Percentiles rank a stretch among this genome's conserved stretches.
Conservation (phyloP, 1,140 invertebrate genomes). For the Lithobius niger region DNA sequence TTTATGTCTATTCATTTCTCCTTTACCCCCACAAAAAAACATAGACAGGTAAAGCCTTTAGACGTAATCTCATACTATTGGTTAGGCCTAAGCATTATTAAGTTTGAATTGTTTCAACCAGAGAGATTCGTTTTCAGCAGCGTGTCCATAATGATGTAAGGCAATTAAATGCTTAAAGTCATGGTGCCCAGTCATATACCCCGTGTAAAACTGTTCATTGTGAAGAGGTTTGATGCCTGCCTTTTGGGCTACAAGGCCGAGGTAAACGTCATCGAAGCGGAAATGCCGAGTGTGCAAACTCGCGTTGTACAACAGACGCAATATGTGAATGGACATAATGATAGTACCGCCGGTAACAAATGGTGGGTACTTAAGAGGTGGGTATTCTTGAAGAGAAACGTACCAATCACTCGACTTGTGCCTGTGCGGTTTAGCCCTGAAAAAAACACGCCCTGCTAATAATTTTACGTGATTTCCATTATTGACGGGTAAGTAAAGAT, state of each 20-base stretch:
- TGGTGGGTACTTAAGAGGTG: conserved; percentile 70
- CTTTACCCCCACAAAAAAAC: no score
- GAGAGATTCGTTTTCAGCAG: no score
- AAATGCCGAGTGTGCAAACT: conserved; percentile 67
- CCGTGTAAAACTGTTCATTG: conserved; percentile 67
- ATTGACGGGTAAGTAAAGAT: conserved; percentile 1
- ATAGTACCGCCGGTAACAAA: conserved; percentile 81
- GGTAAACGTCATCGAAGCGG: conserved; percentile 75
- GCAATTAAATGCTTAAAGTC: no score
- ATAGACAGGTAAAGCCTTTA: no score
- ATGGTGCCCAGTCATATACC: no score
- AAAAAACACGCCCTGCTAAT: conserved; percentile 65
- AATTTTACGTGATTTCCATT: conserved; percentile 27
- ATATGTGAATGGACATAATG: conserved; percentile 55
- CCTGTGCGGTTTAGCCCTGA: conserved; percentile 54
- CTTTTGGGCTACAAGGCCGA: conserved; percentile 69
- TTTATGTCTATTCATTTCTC: no score
- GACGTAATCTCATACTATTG: no score
- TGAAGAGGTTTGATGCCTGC: conserved; percentile 58
- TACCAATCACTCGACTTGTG: conserved; percentile 74
- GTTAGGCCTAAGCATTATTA: no score
- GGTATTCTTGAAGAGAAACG: conserved; percentile 68
- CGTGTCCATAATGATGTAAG: no score
- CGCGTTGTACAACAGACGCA: conserved; percentile 58
- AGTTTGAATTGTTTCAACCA: no score